Conservation (phyloP, 2,888 invertebrate species). For the Dicranocentrus wangi region DNA sequence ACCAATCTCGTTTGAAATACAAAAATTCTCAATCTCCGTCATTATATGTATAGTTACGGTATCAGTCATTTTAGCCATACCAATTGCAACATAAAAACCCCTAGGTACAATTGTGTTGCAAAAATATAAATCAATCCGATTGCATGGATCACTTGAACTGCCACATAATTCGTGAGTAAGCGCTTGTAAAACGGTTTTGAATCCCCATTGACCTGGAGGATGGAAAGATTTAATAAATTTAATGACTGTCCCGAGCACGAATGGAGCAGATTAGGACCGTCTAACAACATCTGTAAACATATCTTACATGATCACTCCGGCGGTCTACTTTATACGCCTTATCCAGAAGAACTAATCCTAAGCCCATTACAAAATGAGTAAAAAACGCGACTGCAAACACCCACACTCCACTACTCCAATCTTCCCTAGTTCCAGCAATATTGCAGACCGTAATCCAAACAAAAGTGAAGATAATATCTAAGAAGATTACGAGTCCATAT, state of each 20-base stretch:
- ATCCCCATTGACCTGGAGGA: conserved; percentile 34
- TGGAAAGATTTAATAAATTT: not conserved
- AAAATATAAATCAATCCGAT: conserved; percentile 59
- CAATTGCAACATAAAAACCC: conserved; percentile 54
- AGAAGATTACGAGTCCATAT: conserved; percentile 57
- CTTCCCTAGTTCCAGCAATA: conserved; percentile 8
- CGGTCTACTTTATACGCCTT: conserved; percentile 45
- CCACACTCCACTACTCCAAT: conserved; percentile 28
- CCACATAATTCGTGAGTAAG: conserved; percentile 62
- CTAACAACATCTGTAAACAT: no score
- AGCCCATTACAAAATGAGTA: conserved; percentile 41
- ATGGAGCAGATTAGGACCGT: no score
- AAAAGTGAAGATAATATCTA: conserved; percentile 55
- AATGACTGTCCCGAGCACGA: not conserved
- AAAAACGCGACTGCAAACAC: conserved; percentile 48
- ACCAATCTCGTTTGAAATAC: no score
- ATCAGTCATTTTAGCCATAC: conserved; percentile 30
- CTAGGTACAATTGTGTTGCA: conserved; percentile 48
- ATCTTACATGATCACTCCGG: no score
- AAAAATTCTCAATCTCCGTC: no score
- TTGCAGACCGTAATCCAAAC: conserved; percentile 51
- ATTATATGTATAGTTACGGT: no score
- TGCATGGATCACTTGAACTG: conserved; percentile 62
- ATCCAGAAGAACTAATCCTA: conserved; percentile 55
- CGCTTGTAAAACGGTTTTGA: conserved; percentile 53